Conservation (phyloP, 2,113 vertebrate species). For the Psephotus haematonotus region DNA sequence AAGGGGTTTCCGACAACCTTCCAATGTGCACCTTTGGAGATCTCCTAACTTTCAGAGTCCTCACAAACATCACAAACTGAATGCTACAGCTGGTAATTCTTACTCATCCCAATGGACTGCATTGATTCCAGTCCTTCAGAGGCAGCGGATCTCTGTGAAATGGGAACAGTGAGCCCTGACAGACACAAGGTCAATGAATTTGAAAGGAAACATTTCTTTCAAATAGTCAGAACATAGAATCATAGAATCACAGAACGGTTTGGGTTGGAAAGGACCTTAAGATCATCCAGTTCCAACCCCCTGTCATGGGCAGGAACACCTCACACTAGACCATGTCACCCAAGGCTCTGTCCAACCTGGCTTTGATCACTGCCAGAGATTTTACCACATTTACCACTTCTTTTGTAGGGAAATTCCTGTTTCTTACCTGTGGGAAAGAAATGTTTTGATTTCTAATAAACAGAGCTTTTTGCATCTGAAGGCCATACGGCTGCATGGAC, state of each 20-base stretch:
- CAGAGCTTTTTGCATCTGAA: neutral
- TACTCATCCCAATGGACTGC: neutral
- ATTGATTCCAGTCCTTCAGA: neutral
- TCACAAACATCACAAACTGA: neutral
- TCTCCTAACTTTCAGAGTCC: neutral
- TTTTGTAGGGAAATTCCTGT: neutral
- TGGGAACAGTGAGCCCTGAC: neutral
- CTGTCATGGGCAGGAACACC: neutral
- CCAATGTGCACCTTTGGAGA: neutral
- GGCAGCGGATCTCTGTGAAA: neutral
- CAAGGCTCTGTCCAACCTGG: neutral
- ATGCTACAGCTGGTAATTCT: neutral
- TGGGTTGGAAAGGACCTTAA: neutral
- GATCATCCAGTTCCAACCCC: neutral
- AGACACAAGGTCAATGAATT: neutral
- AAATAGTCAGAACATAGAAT: neutral
- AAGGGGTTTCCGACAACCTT: neutral
- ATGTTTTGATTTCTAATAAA: neutral
- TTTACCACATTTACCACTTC: neutral
- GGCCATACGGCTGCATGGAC: neutral
- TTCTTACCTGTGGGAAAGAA: neutral
- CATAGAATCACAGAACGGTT: neutral
- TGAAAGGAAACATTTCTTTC: neutral
- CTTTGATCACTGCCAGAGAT: neutral
- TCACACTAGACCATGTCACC: neutral